phyloP scores from a whole-genome alignment of 2,113 vertebrate species.

The Hippocampus abdominalis region DNA sequence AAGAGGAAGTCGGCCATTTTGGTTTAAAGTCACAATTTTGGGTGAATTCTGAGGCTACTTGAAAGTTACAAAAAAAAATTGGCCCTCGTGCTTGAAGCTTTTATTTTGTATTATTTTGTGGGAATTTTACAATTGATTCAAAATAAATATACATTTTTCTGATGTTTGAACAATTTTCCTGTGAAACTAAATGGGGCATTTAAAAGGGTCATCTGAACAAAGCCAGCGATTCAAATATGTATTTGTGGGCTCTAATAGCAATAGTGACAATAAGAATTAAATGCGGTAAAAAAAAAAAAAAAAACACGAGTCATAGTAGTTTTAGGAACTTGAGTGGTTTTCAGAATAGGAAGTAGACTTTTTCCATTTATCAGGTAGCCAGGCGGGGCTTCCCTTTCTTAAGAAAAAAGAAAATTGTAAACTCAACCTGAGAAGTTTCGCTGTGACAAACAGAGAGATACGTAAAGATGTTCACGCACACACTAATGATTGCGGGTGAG shows the following conservation, averaged over 20 bases:
- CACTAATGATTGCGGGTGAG: slow-evolving; percentile 50
- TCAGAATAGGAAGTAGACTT: background rate
- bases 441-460: slow-evolving; percentile 6
- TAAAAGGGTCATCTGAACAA: background rate
- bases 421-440: slow-evolving; percentile 4
- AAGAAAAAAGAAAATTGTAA: slow-evolving; percentile 15
- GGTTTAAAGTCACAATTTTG: no score
- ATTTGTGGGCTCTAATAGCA: background rate
- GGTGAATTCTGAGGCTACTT: no score
- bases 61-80: no score
- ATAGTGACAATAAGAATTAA: background rate
- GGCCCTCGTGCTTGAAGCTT: background rate
- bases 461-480: slow-evolving; percentile 5
- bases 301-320: background rate
- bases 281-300: no score
- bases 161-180: background rate
- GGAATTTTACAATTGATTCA: background rate
- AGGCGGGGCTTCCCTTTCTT: slow-evolving; percentile 35
- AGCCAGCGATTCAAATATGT: background rate
- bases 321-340: background rate
- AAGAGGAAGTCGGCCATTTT: no score
- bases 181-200: background rate
- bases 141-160: background rate
- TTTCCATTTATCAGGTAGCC: background rate
- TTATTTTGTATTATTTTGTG: background rate